Evolutionary conservation across 2,113 vertebrate genomes (phyloP), one percentile per base, ranked within the genome.

Genomic region (Neomonachus schauinslandi): DNA sequence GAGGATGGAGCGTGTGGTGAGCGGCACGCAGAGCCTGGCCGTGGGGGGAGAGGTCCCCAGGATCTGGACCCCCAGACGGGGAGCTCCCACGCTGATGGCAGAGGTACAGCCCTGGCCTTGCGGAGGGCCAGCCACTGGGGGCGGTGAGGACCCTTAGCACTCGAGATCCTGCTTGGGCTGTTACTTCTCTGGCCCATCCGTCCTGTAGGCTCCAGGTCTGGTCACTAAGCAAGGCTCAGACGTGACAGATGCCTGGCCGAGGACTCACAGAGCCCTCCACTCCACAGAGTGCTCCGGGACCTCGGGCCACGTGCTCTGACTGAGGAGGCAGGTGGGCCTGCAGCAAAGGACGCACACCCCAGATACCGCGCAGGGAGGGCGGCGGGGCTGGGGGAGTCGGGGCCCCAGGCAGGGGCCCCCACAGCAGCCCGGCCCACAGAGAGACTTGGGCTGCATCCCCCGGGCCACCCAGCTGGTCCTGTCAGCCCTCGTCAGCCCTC

Each of bases 11-110:
- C 19, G 4, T 2, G 1, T 63, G 11, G 9, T 7, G 80, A 33
- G 74, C 6, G 11, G n/a, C 63, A 26, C 3, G 0, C 9, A 0
- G 12, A 4, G 5, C 5, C 19, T 0, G 0, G 59, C 7, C 16
- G 3, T 12, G 2, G 19, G 36, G 11, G 31, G 11, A 46, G 28
- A 31, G 8, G 2, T 2, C 24, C 2, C 4, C 0, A 3, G 53
- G 53, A 6, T 18, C 76, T 9, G 22, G 33, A n/a, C 4, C 4
- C 77, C 42, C 12, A n/a, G 6, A 8, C 0, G 4, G 4, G 2
- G 57, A 24, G n/a, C 9, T 28, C 39, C 26, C 1, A 0, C 71
- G 16, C 77, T 15, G 16, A 39, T 0, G 0, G 19, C 21, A 15
- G 18, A 51, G 53, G 21, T 0, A 3, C 4, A 18, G 31, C 28